phyloP scores from a whole-genome alignment of 2,113 vertebrate species.

The Halichoeres trimaculatus region DNA sequence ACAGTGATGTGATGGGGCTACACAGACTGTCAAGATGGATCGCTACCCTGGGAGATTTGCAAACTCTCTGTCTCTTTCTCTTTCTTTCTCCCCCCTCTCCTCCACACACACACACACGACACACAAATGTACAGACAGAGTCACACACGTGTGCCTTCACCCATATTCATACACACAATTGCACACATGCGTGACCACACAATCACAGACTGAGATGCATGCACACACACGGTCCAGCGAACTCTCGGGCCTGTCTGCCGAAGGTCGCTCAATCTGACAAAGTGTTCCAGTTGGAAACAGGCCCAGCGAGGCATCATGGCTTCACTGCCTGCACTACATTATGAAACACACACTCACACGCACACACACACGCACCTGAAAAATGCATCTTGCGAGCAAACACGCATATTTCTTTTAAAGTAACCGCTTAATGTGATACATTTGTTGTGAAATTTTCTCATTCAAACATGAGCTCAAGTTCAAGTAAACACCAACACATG shows the following conservation, averaged over 20 bases:
- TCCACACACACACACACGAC: conserved; percentile 23
- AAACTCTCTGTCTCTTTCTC: conserved; percentile 36
- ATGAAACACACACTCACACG: conserved; percentile 37
- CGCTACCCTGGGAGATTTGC: conserved; percentile 68
- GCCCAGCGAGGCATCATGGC: conserved; percentile 65
- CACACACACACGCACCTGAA: neutral
- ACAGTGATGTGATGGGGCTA: conserved; percentile 79
- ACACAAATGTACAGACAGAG: conserved; percentile 49
- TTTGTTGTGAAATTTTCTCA: neutral
- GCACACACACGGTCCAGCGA: conserved; percentile 69
- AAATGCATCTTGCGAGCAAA: neutral
- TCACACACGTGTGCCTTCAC: conserved; percentile 63
- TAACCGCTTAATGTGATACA: neutral
- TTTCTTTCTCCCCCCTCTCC: conserved; percentile 19
- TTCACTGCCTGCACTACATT: conserved; percentile 44
- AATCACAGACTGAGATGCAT: conserved; percentile 48
- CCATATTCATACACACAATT: conserved; percentile 65
- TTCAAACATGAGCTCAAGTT: neutral
- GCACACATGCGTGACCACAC: conserved; percentile 71
- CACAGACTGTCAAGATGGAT: conserved; percentile 78
- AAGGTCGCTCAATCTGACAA: conserved; percentile 79
- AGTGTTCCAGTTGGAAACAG: conserved; percentile 73
- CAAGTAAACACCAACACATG: neutral
- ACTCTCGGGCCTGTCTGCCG: conserved; percentile 75
- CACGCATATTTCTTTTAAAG: neutral